Evolutionary conservation across 1,140 invertebrate species (phyloP).

Genomic region (Pseudomyrmex gracilis): DNA sequence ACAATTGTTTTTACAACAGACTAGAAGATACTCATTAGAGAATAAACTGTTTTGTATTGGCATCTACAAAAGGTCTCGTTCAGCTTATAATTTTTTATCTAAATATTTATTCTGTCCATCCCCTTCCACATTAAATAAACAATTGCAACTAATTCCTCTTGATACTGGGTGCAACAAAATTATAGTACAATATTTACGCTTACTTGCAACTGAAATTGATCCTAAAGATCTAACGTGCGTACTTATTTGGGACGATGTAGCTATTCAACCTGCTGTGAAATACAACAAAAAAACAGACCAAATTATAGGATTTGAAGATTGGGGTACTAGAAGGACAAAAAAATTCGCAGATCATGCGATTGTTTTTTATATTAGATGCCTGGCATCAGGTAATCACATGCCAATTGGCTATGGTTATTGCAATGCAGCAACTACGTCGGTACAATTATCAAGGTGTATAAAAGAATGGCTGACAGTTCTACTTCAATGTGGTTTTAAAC

Average conservation of each 20-base stretch:
- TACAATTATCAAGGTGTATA: neutral
- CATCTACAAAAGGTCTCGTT: neutral
- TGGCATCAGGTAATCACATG: slow-evolving; percentile 10
- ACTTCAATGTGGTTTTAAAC: slow-evolving; percentile 12
- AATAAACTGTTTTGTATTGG: slow-evolving; percentile 16
- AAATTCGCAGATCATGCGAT: slow-evolving; percentile 16
- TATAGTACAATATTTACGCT: neutral
- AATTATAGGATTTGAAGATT: slow-evolving; percentile 15
- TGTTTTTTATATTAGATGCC: neutral
- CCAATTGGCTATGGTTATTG: slow-evolving; percentile 6
- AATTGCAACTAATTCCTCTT: neutral
- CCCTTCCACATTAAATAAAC: neutral
- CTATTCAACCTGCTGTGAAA: neutral
- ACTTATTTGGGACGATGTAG: neutral
- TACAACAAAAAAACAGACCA: neutral
- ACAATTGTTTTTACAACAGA: neutral
- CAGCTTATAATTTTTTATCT: neutral
- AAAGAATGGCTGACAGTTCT: neutral
- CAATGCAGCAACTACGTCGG: neutral
- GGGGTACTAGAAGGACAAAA: neutral
- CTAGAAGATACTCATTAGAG: neutral
- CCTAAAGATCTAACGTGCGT: neutral
- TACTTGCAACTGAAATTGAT: neutral
- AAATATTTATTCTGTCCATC: slow-evolving; percentile 8
- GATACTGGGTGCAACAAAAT: neutral